Base-by-base conservation (phyloP, 1,140 invertebrate species). In the Orchesella cincta region DNA sequence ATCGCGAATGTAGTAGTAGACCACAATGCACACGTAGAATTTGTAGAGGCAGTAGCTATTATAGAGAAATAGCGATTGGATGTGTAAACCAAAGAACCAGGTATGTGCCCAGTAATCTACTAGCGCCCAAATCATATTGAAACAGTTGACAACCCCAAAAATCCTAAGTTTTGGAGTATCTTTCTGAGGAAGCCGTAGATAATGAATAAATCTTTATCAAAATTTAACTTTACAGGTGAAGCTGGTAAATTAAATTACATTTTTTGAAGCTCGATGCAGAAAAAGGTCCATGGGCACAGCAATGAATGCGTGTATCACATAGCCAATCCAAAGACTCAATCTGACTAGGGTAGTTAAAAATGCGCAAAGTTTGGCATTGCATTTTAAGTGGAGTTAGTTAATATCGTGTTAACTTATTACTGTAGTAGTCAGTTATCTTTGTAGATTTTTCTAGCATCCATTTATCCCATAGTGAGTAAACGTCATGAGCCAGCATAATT, bases 51-150 rank as follows among this genome's bases (percentile, higher is more conserved):
- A 54, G 36, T 76, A 76, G 3, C 54, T 35, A 28, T 76, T 76
- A 39, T 39, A 76, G 20, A 67, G 54, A 16, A 57, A 33, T 39
- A 76, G 35, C 5, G 74, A 64, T 34, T 28, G n/a, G 18, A 67
- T 16, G 26, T 76, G 54, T 5, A 76, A 3, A 26, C 74, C 74
- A 16, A 67, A 76, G 28, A 64, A 76, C 0, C 5, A 1, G 16
- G 74, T 76, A 39, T 76, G 74, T 26, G 67, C 62, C 16, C 62
- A 76, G 20, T 76, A 76, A 20, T 57, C 57, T 16, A 67, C 26
- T 20, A 46, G 20, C 14, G 57, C 34, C 57, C 54, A 76, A 1
- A 34, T 35, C 14, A 57, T 31, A 14, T 71, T 71, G 14, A 64
- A 46, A 46, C 8, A 46, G 39, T 46, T 46, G 8, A 20, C 20